Base-by-base conservation (phyloP, 2,888 invertebrate species). In the Holacanthella duospinosa region DNA sequence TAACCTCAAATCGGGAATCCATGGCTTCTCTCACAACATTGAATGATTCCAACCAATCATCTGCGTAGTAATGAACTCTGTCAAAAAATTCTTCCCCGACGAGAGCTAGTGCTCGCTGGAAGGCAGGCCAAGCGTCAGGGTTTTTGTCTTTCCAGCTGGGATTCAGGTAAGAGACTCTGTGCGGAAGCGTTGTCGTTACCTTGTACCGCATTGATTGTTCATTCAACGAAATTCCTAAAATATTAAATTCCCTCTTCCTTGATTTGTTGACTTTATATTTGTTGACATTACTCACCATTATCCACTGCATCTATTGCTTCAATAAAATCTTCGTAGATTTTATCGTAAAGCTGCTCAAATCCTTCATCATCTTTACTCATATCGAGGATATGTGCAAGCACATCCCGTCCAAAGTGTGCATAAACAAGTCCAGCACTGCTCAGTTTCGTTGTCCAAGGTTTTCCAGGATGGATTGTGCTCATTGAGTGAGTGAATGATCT, bases 241-340 rank as follows among this genome's bases (percentile, higher is more conserved):
- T 36, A 36, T 4, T 4, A 9, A n/a, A n/a, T n/a, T n/a, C n/a
- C n/a, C n/a, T n/a, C n/a, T n/a, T n/a, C n/a, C n/a, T n/a, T n/a
- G n/a, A 48, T 48, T 48, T n/a, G n/a, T 4, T 36, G 36, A 6
- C 16, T 36, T 9, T 36, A 36, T 21, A 48, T 9, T 9, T 48
- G 19, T 21, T 4, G 21, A 21, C 48, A n/a, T n/a, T 4, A n/a
- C 48, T 48, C 12, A 48, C 48, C 99, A 80, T 99, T 99, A 77
- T 99, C 99, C 62, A 96, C 88, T 1, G 89, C 97, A 79, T 99
- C 99, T 65, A 99, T 82, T 81, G 96, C 95, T 79, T 88, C 86
- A 19, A 99, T 85, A 62, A 97, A 88, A 64, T 83, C 83, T 68
- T 88, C 86, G 77, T 99, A 99, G 0, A 97, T 81, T 75, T 85